These are phyloP conservation scores for Cyrtorhinus lividipennis DNA, from an alignment of 1,140 invertebrate genomes.

Conservation along the genomic window DNA sequence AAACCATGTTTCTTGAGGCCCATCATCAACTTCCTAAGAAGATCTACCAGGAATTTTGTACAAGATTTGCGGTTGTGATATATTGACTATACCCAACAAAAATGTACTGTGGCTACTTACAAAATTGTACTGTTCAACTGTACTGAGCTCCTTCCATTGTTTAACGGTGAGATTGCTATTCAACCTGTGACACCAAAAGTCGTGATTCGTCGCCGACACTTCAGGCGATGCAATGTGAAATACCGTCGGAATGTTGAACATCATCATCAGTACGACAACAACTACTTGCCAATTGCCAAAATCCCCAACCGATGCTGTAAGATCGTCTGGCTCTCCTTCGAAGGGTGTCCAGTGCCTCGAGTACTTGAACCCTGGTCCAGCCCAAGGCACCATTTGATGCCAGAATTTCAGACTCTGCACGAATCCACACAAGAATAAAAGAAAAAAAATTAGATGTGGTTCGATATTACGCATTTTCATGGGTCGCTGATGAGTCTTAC, in stretches of 20 bases:
- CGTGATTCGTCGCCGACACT: background rate
- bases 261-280: slow-evolving; percentile 7
- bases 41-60: no score
- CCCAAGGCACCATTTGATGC: background rate
- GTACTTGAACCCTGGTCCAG: background rate
- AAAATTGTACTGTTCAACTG: background rate
- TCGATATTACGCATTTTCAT: no score
- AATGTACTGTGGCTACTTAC: background rate
- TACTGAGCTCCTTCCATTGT: background rate
- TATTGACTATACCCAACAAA: background rate
- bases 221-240: slow-evolving; percentile 10
- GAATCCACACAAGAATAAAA: no score
- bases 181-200: background rate
- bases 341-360: background rate
- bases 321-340: background rate
- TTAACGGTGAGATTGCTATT: background rate
- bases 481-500: no score
- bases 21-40: no score
- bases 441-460: no score
- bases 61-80: background rate
- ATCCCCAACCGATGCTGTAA: background rate
- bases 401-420: background rate
- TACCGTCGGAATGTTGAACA: slow-evolving; percentile 12
- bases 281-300: slow-evolving; percentile 7
- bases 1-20: no score